Evolutionary conservation across 2,888 invertebrate species (phyloP).

Genomic region (Dryobotodes eremita): DNA sequence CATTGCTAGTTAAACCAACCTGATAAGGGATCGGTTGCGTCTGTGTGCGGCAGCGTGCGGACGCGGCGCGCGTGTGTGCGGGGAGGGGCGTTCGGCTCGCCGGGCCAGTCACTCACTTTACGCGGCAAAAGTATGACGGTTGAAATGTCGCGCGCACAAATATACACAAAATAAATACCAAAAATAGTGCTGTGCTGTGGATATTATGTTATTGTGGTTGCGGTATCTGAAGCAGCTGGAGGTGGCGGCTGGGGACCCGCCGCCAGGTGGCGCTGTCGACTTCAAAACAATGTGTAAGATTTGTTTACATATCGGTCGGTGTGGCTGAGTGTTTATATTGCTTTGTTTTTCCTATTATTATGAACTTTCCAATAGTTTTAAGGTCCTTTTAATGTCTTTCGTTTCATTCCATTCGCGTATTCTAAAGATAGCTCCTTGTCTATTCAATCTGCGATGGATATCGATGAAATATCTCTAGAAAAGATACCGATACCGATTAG

Average conservation of each 20-base stretch:
- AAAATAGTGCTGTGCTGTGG: constrained; percentile 77
- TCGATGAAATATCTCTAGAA: constrained; percentile 62
- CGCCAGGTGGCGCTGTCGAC: constrained; percentile 85
- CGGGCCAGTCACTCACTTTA: constrained; percentile 89
- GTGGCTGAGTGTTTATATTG: constrained; percentile 54
- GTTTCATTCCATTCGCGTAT: constrained; percentile 37
- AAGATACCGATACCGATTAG: constrained; percentile 59
- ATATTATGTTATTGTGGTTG: constrained; percentile 88
- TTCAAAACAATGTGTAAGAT: constrained; percentile 89
- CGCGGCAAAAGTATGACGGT: constrained; percentile 90
- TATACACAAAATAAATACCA: constrained; percentile 66
- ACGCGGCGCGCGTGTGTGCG: constrained; percentile 76
- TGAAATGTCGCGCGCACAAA: constrained; percentile 72
- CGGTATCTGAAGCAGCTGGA: constrained; percentile 88
- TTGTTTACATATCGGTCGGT: constrained; percentile 72
- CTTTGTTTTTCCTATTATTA: constrained; percentile 56
- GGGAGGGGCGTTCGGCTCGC: constrained; percentile 82
- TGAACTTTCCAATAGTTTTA: constrained; percentile 30
- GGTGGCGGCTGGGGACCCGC: constrained; percentile 80
- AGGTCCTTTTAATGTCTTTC: background rate
- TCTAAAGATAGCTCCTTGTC: constrained; percentile 46
- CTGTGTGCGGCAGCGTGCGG: constrained; percentile 79
- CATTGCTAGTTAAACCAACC: constrained; percentile 90
- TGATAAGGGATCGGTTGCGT: constrained; percentile 87
- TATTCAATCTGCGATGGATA: constrained; percentile 60